Evolutionary conservation across 2,113 vertebrate species (phyloP).

Genomic region (Sciurus niger): DNA sequence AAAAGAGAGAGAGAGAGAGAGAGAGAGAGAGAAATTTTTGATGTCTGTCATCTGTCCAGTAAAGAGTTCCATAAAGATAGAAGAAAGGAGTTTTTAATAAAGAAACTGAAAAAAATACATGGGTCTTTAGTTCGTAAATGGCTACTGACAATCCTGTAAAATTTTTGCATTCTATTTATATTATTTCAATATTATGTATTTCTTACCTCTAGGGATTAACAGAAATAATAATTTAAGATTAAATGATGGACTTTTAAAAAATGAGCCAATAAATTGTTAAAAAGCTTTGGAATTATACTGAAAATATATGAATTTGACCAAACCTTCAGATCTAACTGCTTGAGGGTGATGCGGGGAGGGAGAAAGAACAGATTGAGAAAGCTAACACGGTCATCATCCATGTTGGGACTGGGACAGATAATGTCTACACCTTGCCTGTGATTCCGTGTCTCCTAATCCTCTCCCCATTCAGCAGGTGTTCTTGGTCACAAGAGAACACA

Average conservation of each 20-base stretch:
- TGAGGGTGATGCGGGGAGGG: background rate
- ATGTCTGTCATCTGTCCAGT: too few species aligned
- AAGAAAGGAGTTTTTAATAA: too few species aligned
- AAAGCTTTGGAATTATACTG: background rate
- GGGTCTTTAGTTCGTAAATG: too few species aligned
- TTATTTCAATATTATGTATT: too few species aligned
- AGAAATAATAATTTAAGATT: background rate
- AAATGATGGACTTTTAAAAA: background rate
- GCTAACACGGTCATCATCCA: background rate
- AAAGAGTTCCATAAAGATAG: too few species aligned
- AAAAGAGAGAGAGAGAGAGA: too few species aligned
- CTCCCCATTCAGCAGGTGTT: background rate
- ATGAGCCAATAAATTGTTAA: background rate
- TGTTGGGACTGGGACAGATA: too few species aligned
- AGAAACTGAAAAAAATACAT: too few species aligned
- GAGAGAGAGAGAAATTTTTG: too few species aligned
- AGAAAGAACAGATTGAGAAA: background rate
- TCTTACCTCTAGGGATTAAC: too few species aligned
- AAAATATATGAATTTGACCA: background rate
- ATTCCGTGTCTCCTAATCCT: background rate
- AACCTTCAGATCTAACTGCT: background rate
- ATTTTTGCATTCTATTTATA: too few species aligned
- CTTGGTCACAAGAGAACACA: background rate
- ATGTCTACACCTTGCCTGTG: background rate
- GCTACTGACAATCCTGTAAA: too few species aligned